phyloP scores from a whole-genome alignment of 2,113 vertebrate species.

The Ovis canadensis region DNA sequence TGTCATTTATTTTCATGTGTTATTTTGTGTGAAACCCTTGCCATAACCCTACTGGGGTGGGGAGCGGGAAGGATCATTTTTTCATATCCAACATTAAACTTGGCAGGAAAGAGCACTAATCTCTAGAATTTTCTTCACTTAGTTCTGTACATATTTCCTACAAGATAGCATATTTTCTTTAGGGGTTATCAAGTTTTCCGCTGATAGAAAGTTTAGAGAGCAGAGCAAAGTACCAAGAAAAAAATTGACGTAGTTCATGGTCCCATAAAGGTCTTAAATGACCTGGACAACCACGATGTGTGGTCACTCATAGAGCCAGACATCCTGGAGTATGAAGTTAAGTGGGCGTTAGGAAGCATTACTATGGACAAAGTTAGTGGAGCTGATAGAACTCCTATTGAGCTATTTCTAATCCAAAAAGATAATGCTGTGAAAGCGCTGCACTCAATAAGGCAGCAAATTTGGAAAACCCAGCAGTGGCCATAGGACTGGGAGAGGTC shows the following conservation, averaged over 20 bases:
- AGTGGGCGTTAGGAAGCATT: background rate
- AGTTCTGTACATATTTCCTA: background rate
- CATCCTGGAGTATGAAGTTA: background rate
- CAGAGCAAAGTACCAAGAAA: background rate
- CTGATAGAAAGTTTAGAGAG: background rate
- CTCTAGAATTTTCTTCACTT: background rate
- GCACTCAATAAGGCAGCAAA: background rate
- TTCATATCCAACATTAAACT: background rate
- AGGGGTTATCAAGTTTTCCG: background rate
- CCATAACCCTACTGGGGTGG: background rate
- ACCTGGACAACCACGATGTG: background rate
- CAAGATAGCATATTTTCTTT: background rate
- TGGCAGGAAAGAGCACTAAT: background rate
- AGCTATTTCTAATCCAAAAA: background rate
- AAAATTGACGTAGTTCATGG: background rate
- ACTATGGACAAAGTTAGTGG: background rate
- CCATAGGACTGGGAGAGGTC: background rate
- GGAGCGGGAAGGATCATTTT: background rate
- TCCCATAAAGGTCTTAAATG: background rate
- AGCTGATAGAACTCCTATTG: background rate
- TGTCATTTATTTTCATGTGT: background rate
- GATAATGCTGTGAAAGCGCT: background rate
- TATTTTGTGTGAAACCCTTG: background rate
- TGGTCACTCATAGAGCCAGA: background rate
- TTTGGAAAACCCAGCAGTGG: background rate